Evolutionary conservation across 2,113 vertebrate species (phyloP).

Genomic region (Pachyramphus minor): DNA sequence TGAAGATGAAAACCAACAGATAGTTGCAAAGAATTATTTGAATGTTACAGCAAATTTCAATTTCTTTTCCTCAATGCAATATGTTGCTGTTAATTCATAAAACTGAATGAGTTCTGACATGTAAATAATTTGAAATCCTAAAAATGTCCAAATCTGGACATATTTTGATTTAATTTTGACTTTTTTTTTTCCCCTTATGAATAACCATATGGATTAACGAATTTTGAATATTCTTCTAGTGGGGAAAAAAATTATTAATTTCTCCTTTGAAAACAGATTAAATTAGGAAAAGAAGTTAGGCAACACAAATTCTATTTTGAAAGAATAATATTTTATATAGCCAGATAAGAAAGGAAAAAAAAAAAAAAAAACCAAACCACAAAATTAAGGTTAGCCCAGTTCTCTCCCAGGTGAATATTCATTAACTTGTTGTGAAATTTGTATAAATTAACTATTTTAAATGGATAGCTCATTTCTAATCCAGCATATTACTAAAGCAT

Average conservation of each 20-base stretch:
- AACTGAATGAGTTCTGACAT: conserved; percentile 39
- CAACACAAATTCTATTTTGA: not conserved
- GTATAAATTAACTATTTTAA: not conserved
- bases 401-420: not conserved
- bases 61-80: conserved; percentile 2
- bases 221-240: not conserved
- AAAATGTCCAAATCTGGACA: conserved; percentile 31
- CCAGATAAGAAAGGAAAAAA: not conserved
- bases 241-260: not conserved
- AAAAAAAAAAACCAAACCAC: fast-evolving
- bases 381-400: not conserved
- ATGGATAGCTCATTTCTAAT: not conserved
- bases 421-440: not conserved
- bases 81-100: not conserved
- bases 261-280: not conserved
- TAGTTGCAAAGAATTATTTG: conserved; percentile 6
- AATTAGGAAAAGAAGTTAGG: not conserved
- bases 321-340: not conserved
- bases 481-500: not conserved
- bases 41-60: not conserved
- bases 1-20: conserved; percentile 37
- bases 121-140: conserved; percentile 41
- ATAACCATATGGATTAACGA: not conserved
- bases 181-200: not conserved
- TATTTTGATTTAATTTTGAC: conserved; percentile 48